Conservation (phyloP, 2,113 vertebrate genomes). For the Psophia crepitans region DNA sequence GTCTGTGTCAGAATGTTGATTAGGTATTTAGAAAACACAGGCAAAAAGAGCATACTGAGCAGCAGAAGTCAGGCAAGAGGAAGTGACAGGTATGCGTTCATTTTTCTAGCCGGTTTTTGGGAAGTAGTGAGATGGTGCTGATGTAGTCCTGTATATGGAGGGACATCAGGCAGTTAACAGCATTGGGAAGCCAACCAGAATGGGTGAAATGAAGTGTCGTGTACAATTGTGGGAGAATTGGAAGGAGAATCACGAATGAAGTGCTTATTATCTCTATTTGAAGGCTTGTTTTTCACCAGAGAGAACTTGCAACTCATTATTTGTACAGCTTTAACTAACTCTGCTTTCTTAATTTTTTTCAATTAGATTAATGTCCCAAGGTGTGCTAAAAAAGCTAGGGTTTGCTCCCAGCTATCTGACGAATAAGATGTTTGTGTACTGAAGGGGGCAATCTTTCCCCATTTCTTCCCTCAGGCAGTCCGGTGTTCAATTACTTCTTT, state of each 20-base stretch:
- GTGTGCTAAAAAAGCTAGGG: not conserved
- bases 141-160: not conserved
- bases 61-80: not conserved
- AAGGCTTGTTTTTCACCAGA: not conserved
- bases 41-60: not conserved
- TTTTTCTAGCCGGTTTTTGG: not conserved
- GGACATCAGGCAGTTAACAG: not conserved
- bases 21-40: not conserved
- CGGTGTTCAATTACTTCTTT: not conserved
- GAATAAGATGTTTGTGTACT: not conserved
- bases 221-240: not conserved
- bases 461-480: not conserved
- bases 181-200: not conserved
- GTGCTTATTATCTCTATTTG: not conserved
- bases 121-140: not conserved
- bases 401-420: not conserved
- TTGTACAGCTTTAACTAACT: not conserved
- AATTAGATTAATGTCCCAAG: not conserved
- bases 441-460: conserved; percentile 48
- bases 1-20: not conserved
- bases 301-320: not conserved
- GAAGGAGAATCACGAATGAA: not conserved
- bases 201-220: not conserved
- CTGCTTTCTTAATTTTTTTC: not conserved
- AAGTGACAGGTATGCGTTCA: not conserved